phyloP scores from a whole-genome alignment of 2,113 vertebrate species.

The Narcine bancroftii region DNA sequence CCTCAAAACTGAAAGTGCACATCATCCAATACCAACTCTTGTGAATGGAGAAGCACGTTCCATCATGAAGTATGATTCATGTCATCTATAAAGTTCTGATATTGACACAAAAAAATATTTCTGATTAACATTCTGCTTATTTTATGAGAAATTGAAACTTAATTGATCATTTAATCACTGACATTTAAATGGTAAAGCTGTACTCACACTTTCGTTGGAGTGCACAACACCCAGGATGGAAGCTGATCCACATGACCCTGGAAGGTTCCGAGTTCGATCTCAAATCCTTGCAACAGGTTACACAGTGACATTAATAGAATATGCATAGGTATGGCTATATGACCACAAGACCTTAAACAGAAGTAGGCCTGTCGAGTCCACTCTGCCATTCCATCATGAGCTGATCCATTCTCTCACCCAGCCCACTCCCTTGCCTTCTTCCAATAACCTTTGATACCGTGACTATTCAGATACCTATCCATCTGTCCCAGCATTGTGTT shows the following conservation, averaged over 20 bases:
- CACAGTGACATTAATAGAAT: no score
- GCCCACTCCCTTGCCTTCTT: no score
- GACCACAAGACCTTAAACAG: no score
- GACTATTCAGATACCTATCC: no score
- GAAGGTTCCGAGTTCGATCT: not conserved
- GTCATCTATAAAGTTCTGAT: not conserved
- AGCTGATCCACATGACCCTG: not conserved
- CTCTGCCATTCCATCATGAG: no score
- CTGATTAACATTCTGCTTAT: not conserved
- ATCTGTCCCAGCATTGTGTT: no score
- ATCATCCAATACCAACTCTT: not conserved
- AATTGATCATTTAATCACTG: not conserved
- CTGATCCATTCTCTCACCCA: no score
- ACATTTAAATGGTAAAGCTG: not conserved
- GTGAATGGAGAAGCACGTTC: not conserved
- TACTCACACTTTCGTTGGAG: not conserved
- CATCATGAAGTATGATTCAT: not conserved
- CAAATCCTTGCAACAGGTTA: no score
- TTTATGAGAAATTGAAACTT: slow-evolving; percentile 16
- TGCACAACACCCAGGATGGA: not conserved
- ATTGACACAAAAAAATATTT: not conserved
- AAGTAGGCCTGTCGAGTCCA: no score
- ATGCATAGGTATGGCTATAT: no score
- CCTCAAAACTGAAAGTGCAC: not conserved
- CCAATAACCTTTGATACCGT: no score